Conservation (phyloP, 2,888 invertebrate genomes). For the Galerucella nymphaeae region DNA sequence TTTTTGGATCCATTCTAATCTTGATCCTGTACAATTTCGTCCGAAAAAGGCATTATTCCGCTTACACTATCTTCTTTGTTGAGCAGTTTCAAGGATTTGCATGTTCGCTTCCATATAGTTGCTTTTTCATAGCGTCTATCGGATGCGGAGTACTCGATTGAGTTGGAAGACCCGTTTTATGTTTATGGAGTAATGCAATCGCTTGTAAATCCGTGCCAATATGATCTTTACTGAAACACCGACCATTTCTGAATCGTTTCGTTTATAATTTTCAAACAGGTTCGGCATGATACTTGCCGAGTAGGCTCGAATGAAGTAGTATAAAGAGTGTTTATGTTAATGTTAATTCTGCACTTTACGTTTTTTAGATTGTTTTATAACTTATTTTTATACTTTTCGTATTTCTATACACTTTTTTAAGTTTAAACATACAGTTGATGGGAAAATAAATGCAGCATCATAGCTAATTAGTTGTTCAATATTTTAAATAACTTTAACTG, state of each 20-base stretch:
- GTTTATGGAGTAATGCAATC: constrained; percentile 53
- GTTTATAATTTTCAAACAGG: constrained; percentile 44
- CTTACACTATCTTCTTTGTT: too few species aligned
- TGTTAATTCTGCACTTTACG: background rate
- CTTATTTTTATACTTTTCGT: background rate
- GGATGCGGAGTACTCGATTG: constrained; percentile 28
- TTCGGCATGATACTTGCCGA: constrained; percentile 36
- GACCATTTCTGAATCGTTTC: constrained; percentile 48
- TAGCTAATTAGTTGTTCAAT: background rate
- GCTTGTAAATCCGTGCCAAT: constrained; percentile 59
- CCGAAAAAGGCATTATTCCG: too few species aligned
- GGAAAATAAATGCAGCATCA: constrained; percentile 1
- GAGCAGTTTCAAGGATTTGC: too few species aligned
- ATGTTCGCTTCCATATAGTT: constrained; percentile 13
- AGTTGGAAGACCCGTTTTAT: constrained; percentile 45
- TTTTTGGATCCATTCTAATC: too few species aligned
- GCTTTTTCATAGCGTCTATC: constrained; percentile 27
- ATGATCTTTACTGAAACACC: constrained; percentile 55
- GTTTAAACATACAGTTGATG: constrained; percentile 13
- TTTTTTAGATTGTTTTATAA: background rate
- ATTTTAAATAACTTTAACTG: background rate
- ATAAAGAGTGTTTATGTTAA: constrained; percentile 9
- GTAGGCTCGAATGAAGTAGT: constrained; percentile 17
- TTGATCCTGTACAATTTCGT: too few species aligned
- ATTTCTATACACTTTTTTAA: background rate